A percentile compares a stretch with the other conserved stretches of the same genome.
Conservation (phyloP, 1,140 invertebrate species). For the Pseudomyrmex dendroicus region DNA sequence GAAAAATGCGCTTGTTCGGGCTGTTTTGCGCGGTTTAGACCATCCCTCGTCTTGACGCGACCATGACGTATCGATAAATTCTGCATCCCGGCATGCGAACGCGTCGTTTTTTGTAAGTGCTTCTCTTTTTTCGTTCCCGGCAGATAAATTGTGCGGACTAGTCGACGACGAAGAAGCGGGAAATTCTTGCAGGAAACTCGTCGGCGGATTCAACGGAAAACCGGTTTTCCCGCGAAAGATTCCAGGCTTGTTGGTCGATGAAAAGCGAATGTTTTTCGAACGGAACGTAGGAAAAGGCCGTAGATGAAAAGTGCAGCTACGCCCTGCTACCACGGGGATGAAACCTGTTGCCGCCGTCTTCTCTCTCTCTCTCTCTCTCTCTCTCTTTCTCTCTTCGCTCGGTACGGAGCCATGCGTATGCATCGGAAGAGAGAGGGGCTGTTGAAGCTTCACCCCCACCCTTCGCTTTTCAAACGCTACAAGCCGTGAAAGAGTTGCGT, state of each 20-base stretch:
- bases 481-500: constrained; percentile 11
- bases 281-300: constrained; percentile 70
- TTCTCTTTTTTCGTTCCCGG: background rate
- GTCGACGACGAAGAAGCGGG: constrained; percentile 13
- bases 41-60: background rate
- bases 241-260: background rate
- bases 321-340: constrained; percentile 72
- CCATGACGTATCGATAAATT: constrained; percentile 27
- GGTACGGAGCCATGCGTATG: no score
- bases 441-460: background rate
- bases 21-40: background rate
- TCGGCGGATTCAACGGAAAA: constrained; percentile 77
- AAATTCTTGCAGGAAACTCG: constrained; percentile 66
- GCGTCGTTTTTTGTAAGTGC: constrained; percentile 47
- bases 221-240: constrained; percentile 80
- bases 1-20: background rate
- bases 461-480: background rate
- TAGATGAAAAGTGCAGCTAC: constrained; percentile 57
- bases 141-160: constrained; percentile 58
- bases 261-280: constrained; percentile 79
- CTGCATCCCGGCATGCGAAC: constrained; percentile 14
- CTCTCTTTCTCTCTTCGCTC: constrained; percentile 1
- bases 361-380: constrained; percentile 27
- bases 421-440: no score
- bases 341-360: constrained; percentile 81